Percentiles rank a stretch among this genome's conserved stretches.
Conservation (phyloP, 2,888 invertebrate species). For the Amphipyra tragopoginis region DNA sequence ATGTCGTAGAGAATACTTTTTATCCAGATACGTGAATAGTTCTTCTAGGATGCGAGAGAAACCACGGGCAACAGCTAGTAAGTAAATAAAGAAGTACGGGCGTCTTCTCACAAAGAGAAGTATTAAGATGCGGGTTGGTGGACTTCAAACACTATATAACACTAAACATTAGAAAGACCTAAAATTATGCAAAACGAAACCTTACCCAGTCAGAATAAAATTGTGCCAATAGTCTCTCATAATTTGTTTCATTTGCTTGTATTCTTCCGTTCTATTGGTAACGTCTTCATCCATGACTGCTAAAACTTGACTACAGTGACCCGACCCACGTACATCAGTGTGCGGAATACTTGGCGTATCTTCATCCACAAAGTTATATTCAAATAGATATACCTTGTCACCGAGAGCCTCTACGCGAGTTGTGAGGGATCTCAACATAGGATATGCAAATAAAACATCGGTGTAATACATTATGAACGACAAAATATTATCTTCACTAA, state of each 20-base stretch:
- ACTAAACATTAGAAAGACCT: no score
- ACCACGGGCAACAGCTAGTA: no score
- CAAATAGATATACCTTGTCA: conserved; percentile 66
- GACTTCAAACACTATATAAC: no score
- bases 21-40: no score
- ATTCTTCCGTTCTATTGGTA: conserved; percentile 42
- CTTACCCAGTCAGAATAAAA: conserved; percentile 64
- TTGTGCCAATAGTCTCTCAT: conserved; percentile 57
- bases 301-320: conserved; percentile 62
- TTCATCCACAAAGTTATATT: conserved; percentile 66
- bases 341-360: conserved; percentile 52
- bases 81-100: no score
- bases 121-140: no score
- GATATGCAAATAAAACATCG: conserved; percentile 75
- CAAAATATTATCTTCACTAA: conserved; percentile 49
- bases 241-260: conserved; percentile 43
- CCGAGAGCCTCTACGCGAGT: conserved; percentile 58
- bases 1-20: no score
- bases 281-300: conserved; percentile 49
- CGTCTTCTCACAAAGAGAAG: no score
- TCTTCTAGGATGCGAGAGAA: no score
- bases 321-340: conserved; percentile 61
- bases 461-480: conserved; percentile 61
- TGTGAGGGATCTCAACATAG: conserved; percentile 62
- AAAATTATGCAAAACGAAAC: no score